Evolutionary conservation across 2,797 vertebrate species (phyloP).

Genomic region (Peromyscus attwateri): DNA sequence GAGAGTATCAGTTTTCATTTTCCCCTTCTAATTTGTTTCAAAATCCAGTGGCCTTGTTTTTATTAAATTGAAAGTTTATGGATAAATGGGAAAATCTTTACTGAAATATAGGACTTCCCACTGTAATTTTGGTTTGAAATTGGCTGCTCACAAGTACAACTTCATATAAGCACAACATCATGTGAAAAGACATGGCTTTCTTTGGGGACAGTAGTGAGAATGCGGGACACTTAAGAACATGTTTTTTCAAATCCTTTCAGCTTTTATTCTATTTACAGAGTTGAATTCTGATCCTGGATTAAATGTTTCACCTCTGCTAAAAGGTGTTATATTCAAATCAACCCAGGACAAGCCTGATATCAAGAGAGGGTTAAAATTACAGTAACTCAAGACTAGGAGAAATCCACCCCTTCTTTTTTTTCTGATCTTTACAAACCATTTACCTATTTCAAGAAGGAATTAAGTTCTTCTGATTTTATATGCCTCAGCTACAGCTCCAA

Average conservation of each 20-base stretch:
- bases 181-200: slow-evolving; percentile 54
- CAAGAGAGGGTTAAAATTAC: slow-evolving; percentile 66
- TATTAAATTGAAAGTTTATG: slow-evolving; percentile 76
- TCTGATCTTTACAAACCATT: slow-evolving; percentile 42
- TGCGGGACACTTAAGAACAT: background rate
- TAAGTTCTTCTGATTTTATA: slow-evolving; percentile 68
- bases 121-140: slow-evolving; percentile 71
- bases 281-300: slow-evolving; percentile 54
- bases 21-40: slow-evolving; percentile 73
- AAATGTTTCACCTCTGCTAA: slow-evolving; percentile 59
- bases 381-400: slow-evolving; percentile 69
- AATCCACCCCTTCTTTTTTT: background rate
- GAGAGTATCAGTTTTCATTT: slow-evolving; percentile 77
- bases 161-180: slow-evolving; percentile 5
- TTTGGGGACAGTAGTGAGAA: background rate
- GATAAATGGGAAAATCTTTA: slow-evolving; percentile 77
- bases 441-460: slow-evolving; percentile 63
- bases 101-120: slow-evolving; percentile 70
- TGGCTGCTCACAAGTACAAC: slow-evolving; percentile 48
- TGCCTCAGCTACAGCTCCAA: slow-evolving; percentile 42
- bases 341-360: slow-evolving; percentile 54
- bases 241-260: slow-evolving; percentile 46
- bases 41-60: slow-evolving; percentile 73
- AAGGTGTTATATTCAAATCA: slow-evolving; percentile 58
- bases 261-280: slow-evolving; percentile 51